Conservation (phyloP, 2,113 vertebrate genomes). For the Hippoglossus stenolepis region DNA sequence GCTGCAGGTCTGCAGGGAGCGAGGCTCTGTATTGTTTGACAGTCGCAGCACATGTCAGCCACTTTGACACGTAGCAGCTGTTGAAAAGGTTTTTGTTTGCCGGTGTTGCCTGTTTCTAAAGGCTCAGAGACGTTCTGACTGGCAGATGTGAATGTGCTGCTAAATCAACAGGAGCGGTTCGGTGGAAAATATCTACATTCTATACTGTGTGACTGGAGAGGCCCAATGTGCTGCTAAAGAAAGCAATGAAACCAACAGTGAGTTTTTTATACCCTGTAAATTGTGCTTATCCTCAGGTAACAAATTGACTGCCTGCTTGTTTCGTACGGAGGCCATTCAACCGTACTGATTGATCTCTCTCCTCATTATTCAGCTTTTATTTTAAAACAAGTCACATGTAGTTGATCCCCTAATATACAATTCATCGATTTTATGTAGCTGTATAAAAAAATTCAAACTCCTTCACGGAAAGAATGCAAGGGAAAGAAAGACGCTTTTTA, state of each 20-base stretch:
- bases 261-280: neutral
- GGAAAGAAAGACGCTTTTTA: too few species aligned
- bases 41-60: constrained; percentile 49
- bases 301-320: neutral
- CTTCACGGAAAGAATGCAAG: too few species aligned
- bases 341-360: neutral
- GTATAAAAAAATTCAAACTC: too few species aligned
- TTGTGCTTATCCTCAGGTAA: neutral
- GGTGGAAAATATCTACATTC: constrained; percentile 14
- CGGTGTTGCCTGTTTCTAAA: constrained; percentile 37
- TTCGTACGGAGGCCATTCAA: neutral
- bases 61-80: constrained; percentile 65
- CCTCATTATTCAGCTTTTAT: neutral
- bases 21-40: constrained; percentile 49
- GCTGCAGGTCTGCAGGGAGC: constrained; percentile 25
- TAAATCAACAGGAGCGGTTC: constrained; percentile 40
- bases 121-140: constrained; percentile 25
- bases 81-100: constrained; percentile 66
- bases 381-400: neutral
- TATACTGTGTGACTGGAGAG: constrained; percentile 11
- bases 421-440: too few species aligned
- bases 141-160: constrained; percentile 36
- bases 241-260: neutral
- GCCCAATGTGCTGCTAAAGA: constrained; percentile 3
- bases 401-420: too few species aligned